These are phyloP conservation scores for Entomobrya proxima DNA, from an alignment of 2,888 invertebrate genomes.

Conservation along the genomic window DNA sequence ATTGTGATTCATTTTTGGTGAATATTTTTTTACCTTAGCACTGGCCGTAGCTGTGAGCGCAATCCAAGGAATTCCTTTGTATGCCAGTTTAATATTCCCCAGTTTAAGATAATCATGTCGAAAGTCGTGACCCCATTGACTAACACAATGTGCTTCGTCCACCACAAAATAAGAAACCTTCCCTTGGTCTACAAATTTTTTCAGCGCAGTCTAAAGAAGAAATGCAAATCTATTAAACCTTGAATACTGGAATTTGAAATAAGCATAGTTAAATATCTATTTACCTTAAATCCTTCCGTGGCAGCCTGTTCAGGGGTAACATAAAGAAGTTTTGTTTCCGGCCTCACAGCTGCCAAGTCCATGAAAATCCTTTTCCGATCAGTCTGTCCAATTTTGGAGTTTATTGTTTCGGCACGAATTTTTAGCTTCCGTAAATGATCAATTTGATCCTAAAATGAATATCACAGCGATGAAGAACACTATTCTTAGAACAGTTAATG, in stretches of 20 bases:
- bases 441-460: constrained; percentile 87
- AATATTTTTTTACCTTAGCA: constrained; percentile 78
- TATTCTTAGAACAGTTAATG: not conserved
- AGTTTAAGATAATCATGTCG: constrained; percentile 89
- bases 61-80: constrained; percentile 87
- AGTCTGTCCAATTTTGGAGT: constrained; percentile 89
- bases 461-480: not conserved
- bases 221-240: not conserved
- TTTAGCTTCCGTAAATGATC: constrained; percentile 87
- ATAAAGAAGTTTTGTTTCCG: constrained; percentile 90
- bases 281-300: constrained; percentile 84
- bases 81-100: constrained; percentile 82
- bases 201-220: constrained; percentile 80
- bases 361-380: constrained; percentile 87
- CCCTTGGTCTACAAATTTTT: constrained; percentile 84
- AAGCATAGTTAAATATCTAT: not conserved
- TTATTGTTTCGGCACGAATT: constrained; percentile 91
- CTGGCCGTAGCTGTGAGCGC: constrained; percentile 98
- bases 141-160: constrained; percentile 98
- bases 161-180: constrained; percentile 93
- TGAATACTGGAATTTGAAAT: constrained; percentile 3
- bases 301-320: constrained; percentile 98
- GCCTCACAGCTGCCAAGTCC: constrained; percentile 86
- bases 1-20: too few species aligned
- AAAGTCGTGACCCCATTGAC: constrained; percentile 97